Evolutionary conservation across 2,888 invertebrate genomes (phyloP), one percentile per base, ranked within the genome.

Genomic region (Eristalis intricaria): DNA sequence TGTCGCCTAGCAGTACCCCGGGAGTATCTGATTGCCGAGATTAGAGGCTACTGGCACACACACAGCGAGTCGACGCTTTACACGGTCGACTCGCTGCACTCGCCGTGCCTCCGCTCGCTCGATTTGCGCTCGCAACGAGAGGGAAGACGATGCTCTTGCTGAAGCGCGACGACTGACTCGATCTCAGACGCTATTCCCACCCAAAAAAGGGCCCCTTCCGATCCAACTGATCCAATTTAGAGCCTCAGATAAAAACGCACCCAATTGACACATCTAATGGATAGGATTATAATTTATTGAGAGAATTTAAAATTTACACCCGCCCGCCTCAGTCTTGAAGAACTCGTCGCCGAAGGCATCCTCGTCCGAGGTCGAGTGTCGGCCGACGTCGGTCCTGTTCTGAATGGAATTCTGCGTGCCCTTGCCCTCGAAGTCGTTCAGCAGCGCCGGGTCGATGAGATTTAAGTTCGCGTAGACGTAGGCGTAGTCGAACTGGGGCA

Each of bases 391-490:
- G 19, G 5, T 19, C 8, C 50, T 5, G 19, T 50, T 50, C 19
- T 89, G 88, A 40, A 90, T 90, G 0, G 86, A 89, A 77, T 90
- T 90, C 66, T 90, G 90, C 10, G 90, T 90, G 1, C 90, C 90
- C 32, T 90, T 90, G 1, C 90, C 90, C 22, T 83, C 89, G 43
- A 90, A 89, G 79, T 90, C 90, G 3, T 86, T 90, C 70, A 90
- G 75, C 22, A 90, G 70, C 4, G 84, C 89, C 7, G 90, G 90
- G 85, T 90, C 90, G 65, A 90, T 90, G 65, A 90, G 85, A 84
- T 90, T 90, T 29, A 90, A 88, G 81, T 90, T 90, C 2, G 90
- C 89, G 74, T 89, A 90, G 23, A 90, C 90, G 84, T 90, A 90
- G 61, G 90, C 89, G 66, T 86, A 90, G 69, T 90, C 89, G 60